Conservation (phyloP, 2,797 vertebrate species). For the Myotis pilosus region DNA sequence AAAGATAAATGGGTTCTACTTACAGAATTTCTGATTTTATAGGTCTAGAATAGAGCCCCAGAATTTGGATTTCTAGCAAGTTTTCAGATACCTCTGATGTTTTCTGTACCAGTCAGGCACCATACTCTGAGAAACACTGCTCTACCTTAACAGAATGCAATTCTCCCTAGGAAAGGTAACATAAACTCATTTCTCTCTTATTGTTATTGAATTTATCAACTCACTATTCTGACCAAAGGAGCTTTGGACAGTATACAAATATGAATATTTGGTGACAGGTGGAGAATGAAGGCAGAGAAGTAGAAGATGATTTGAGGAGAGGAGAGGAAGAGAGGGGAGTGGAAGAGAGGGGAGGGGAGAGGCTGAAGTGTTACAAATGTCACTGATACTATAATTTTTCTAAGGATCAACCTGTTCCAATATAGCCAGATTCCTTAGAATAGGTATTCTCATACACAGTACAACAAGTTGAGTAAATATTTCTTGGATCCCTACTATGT, state of each 20-base stretch:
- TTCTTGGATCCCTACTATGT: not conserved
- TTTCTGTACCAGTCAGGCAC: not conserved
- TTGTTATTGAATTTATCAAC: not conserved
- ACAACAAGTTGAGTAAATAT: not conserved
- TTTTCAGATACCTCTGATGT: not conserved
- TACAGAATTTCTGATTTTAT: not conserved
- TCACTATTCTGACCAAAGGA: not conserved
- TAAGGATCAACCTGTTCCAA: not conserved
- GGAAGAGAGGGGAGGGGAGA: not conserved
- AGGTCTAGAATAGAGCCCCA: not conserved
- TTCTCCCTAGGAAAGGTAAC: not conserved
- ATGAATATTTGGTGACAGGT: not conserved
- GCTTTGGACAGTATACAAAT: not conserved
- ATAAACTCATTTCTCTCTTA: not conserved
- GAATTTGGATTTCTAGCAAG: not conserved
- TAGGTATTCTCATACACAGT: not conserved
- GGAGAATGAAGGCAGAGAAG: not conserved
- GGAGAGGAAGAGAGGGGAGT: no score
- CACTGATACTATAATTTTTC: not conserved
- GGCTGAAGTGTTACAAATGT: not conserved
- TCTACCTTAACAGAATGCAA: not conserved
- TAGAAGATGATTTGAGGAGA: no score
- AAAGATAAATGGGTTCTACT: not conserved
- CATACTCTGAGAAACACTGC: not conserved
- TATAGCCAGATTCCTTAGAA: not conserved